A percentile compares a stretch with the other conserved stretches of the same genome.
phyloP scores from a whole-genome alignment of 2,113 vertebrate genomes.

The Anolis carolinensis region DNA sequence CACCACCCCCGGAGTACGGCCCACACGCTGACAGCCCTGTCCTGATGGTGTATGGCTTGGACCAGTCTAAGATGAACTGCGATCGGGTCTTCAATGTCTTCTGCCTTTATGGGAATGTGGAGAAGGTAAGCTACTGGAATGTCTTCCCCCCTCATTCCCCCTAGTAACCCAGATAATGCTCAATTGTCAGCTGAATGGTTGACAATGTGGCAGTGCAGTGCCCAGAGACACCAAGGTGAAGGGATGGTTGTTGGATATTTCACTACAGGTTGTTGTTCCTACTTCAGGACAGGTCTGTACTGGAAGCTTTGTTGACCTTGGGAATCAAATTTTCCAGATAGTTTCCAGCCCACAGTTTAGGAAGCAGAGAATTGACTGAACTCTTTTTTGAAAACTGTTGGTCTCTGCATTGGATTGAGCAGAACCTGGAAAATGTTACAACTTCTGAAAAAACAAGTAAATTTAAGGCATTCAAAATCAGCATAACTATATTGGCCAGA shows the following conservation, averaged over 20 bases:
- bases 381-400: no score
- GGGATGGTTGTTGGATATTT: no score
- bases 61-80: conserved; percentile 89
- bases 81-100: conserved; percentile 93
- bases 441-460: no score
- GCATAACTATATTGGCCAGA: no score
- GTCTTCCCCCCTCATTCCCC: background rate
- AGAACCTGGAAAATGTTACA: no score
- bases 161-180: background rate
- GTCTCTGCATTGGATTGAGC: no score
- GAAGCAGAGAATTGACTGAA: no score
- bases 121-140: conserved; percentile 78
- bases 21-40: conserved; percentile 91
- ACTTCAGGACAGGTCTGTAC: background rate
- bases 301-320: background rate
- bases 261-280: background rate
- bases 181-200: no score
- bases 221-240: no score
- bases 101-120: conserved; percentile 92
- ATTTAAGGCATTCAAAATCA: no score
- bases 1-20: conserved; percentile 83
- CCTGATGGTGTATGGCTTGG: conserved; percentile 92
- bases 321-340: no score
- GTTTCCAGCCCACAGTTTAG: no score
- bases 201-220: background rate